A percentile compares a stretch with the other conserved stretches of the same genome.
phyloP scores from a whole-genome alignment of 2,888 invertebrate species.

The Cephus pulcher region DNA sequence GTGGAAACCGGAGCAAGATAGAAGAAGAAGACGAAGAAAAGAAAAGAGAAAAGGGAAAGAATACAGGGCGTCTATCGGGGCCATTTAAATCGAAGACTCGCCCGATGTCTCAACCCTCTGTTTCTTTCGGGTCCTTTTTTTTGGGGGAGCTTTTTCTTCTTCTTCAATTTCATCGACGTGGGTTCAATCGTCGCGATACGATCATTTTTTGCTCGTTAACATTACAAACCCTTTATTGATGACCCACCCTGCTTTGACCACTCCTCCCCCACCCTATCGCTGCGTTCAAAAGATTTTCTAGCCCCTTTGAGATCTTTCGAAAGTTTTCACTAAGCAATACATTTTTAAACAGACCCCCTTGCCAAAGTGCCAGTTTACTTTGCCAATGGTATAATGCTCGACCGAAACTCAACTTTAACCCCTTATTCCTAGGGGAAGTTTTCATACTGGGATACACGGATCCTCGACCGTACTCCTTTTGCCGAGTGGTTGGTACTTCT shows the following conservation, averaged over 20 bases:
- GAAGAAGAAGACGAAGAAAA: not conserved
- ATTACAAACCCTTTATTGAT: not conserved
- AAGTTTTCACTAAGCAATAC: constrained; percentile 9
- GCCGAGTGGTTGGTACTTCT: not conserved
- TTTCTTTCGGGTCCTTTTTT: not conserved
- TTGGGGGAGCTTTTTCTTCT: not conserved
- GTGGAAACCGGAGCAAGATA: not conserved
- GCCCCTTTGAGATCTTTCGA: not conserved
- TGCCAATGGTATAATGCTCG: constrained; percentile 25
- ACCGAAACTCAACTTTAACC: constrained; percentile 29
- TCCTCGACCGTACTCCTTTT: constrained; percentile 19
- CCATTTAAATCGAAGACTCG: not conserved
- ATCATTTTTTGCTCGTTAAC: not conserved
- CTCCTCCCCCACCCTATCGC: not conserved
- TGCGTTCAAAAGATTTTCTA: not conserved
- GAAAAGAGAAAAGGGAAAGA: not conserved
- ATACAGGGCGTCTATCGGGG: not conserved
- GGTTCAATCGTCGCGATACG: not conserved
- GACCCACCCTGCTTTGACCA: not conserved
- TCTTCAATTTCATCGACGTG: not conserved
- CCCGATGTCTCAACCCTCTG: not conserved
- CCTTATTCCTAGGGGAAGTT: constrained; percentile 9
- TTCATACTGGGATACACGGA: constrained; percentile 27
- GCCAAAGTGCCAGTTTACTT: constrained; percentile 23
- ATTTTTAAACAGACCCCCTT: constrained; percentile 18